Percentiles rank a stretch among this genome's conserved stretches.
phyloP scores from a whole-genome alignment of 2,113 vertebrate species.

The Zapornia atra region DNA sequence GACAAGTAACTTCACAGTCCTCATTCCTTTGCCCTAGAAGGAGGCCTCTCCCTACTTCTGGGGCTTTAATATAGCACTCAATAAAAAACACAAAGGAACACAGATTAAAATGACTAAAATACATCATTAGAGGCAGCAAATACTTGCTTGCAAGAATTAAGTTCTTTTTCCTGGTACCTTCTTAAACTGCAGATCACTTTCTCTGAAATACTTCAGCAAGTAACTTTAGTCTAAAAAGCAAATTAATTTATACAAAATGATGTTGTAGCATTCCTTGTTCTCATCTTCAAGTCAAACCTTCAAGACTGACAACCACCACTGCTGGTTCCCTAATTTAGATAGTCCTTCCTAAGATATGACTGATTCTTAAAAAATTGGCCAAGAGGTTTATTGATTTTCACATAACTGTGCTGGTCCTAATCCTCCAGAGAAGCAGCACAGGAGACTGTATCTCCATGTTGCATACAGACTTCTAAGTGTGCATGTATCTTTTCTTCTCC shows the following conservation, averaged over 20 bases:
- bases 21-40: not conserved
- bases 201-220: not conserved
- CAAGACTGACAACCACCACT: not conserved
- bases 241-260: not conserved
- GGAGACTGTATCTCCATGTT: not conserved
- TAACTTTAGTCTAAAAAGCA: not conserved
- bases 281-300: not conserved
- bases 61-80: not conserved
- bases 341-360: not conserved
- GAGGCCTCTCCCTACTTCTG: not conserved
- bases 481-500: rapidly evolving
- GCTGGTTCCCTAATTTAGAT: not conserved
- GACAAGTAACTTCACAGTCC: not conserved
- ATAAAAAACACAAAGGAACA: not conserved
- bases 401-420: not conserved
- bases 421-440: not conserved
- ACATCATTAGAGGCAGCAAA: not conserved
- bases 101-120: not conserved
- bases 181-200: not conserved
- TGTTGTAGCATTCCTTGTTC: not conserved
- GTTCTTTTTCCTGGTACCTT: not conserved
- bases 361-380: rapidly evolving
- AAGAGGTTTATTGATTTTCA: not conserved
- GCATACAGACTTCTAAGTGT: rapidly evolving
- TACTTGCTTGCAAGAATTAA: not conserved